A percentile compares a stretch with the other conserved stretches of the same genome.
Conservation (phyloP, 2,888 invertebrate species). For the Cantharis lateralis region DNA sequence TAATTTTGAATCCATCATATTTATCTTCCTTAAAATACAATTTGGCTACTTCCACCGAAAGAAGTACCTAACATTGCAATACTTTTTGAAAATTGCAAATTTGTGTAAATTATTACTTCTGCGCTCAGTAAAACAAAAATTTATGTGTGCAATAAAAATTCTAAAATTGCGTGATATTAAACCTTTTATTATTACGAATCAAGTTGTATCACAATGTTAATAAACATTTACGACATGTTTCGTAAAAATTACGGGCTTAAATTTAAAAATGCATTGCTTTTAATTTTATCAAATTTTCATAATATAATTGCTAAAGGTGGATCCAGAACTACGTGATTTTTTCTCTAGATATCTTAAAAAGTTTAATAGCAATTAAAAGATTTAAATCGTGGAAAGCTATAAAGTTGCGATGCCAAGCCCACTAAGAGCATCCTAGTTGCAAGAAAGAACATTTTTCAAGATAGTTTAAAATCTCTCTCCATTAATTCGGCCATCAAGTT, state of each 20-base stretch:
- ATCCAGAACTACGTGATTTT: too few species aligned
- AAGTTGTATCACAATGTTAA: neutral
- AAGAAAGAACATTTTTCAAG: neutral
- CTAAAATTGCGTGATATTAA: neutral
- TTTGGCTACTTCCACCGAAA: neutral
- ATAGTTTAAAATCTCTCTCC: neutral
- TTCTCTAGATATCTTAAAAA: too few species aligned
- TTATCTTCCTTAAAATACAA: neutral
- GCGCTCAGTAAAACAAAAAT: neutral
- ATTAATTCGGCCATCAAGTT: neutral
- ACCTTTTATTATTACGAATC: neutral
- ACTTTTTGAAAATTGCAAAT: neutral
- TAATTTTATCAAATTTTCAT: neutral
- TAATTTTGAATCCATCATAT: neutral
- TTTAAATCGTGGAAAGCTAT: neutral
- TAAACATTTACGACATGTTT: neutral
- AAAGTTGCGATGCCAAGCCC: neutral
- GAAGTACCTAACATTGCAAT: neutral
- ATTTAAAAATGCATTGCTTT: neutral
- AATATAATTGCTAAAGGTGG: too few species aligned
- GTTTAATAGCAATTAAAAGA: neutral
- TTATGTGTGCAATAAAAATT: neutral
- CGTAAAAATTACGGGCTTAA: neutral
- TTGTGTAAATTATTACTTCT: neutral
- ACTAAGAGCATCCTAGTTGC: neutral